Evolutionary conservation across 2,113 vertebrate species (phyloP).

Genomic region (Leptocoma aspasia): DNA sequence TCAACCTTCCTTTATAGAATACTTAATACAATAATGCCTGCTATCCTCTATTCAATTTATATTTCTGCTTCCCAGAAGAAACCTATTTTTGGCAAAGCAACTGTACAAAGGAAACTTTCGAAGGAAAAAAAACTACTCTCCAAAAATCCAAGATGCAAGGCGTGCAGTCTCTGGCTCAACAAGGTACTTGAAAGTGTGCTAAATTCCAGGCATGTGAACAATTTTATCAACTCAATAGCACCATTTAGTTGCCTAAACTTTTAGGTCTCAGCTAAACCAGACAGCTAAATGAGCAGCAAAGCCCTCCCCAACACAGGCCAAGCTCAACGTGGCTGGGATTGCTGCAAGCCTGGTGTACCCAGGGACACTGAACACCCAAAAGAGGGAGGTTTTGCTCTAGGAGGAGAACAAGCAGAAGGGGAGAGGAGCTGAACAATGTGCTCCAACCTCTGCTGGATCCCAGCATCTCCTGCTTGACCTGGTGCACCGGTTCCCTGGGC

Average conservation of each 20-base stretch:
- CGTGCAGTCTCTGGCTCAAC: neutral
- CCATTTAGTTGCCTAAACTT: neutral
- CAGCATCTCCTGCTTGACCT: neutral
- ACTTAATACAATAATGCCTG: neutral
- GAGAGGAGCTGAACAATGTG: neutral
- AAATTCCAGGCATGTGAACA: neutral
- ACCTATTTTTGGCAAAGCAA: neutral
- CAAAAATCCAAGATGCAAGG: neutral
- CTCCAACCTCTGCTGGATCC: neutral
- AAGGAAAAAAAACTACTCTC: neutral
- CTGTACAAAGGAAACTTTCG: neutral
- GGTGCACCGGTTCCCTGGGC: neutral
- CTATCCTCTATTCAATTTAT: neutral
- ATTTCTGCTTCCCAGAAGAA: neutral
- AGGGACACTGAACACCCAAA: rapidly evolving
- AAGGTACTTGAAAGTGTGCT: neutral
- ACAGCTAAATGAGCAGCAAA: neutral
- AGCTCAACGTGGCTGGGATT: rapidly evolving
- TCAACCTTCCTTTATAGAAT: neutral
- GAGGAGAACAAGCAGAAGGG: neutral
- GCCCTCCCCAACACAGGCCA: neutral
- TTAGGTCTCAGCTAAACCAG: neutral
- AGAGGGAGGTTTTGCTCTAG: neutral
- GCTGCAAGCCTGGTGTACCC: rapidly evolving
- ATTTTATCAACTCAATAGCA: neutral